Percentiles rank a stretch among this genome's conserved stretches.
phyloP scores from a whole-genome alignment of 53 echinoderm and acorn worm genomes.

The Holothuria leucospilota region DNA sequence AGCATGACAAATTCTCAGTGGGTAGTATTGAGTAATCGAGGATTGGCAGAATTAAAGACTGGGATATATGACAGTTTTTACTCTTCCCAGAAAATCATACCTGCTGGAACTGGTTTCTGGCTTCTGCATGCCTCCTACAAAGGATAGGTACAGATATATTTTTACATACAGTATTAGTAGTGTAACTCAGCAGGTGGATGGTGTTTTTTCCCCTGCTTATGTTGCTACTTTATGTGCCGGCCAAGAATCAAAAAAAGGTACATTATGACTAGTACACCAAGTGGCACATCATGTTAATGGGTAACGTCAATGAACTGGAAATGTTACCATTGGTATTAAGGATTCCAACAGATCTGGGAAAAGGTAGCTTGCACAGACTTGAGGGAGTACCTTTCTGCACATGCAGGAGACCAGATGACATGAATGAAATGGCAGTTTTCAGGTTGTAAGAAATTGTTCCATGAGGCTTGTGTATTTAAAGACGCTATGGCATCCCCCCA shows the following conservation, averaged over 20 bases:
- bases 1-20: no score
- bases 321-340: slow-evolving; percentile 1
- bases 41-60: not conserved
- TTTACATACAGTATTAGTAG: not conserved
- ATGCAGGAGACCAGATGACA: slow-evolving; percentile 46
- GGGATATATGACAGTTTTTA: not conserved
- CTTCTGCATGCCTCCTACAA: not conserved
- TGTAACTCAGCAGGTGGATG: slow-evolving; percentile 6
- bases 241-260: not conserved
- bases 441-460: no score
- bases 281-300: not conserved
- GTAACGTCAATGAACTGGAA: not conserved
- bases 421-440: not conserved
- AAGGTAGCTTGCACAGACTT: not conserved
- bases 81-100: not conserved
- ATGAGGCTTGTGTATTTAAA: no score
- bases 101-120: slow-evolving; percentile 11
- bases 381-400: slow-evolving; percentile 14
- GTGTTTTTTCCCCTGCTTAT: slow-evolving; percentile 31
- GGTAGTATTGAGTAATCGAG: slow-evolving; percentile 1
- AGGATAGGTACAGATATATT: not conserved
- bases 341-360: not conserved
- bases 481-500: no score
- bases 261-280: slow-evolving; percentile 8
- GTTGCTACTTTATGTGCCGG: slow-evolving; percentile 9